Evolutionary conservation across 2,797 vertebrate genomes (phyloP), one percentile per base, ranked within the genome.

Genomic region (Enteromius treurensis): DNA sequence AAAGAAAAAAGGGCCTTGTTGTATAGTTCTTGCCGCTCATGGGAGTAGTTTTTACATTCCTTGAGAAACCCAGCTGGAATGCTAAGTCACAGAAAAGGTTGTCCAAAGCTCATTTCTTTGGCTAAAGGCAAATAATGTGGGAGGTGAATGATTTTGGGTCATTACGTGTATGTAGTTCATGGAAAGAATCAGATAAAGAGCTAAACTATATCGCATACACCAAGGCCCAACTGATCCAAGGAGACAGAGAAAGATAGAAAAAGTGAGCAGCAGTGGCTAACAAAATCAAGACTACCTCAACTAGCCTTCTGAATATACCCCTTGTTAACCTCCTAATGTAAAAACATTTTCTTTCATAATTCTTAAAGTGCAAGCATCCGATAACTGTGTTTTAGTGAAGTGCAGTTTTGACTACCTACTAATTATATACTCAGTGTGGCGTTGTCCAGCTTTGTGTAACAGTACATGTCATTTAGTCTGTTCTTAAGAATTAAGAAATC

Each of bases 131-230:
- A 81, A 82, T 87, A 84, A 77, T 83, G n/a, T 64, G 26, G 67
- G 55, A 74, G 42, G 37, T 86, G 82, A 86, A 51, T 42, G 68
- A 49, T 62, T 55, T 76, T 23, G 75, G 68, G 80, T 85, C 42
- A 74, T 47, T 45, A 37, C 42, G 15, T 62, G 71, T 26, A 55
- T 77, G 82, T 74, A 82, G 32, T 67, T 69, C 53, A 78, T 86
- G 88, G 80, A 83, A 60, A 85, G 65, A 77, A 87, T 67, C 83
- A 82, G 62, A 91, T 89, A 90, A 91, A 92, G 87, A 90, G 80
- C 23, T 40, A 40, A 7, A 40, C 8, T 32, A 21, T 82, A 86
- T 90, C 89, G 91, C 79, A 87, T 90, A 89, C 90, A 79, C 80
- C 87, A 85, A 92, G 86, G 91, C 89, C 90, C 91, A 89, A 71